These are phyloP conservation scores for Periophthalmus magnuspinnatus DNA, from an alignment of 2,797 vertebrate genomes.

Conservation along the genomic window DNA sequence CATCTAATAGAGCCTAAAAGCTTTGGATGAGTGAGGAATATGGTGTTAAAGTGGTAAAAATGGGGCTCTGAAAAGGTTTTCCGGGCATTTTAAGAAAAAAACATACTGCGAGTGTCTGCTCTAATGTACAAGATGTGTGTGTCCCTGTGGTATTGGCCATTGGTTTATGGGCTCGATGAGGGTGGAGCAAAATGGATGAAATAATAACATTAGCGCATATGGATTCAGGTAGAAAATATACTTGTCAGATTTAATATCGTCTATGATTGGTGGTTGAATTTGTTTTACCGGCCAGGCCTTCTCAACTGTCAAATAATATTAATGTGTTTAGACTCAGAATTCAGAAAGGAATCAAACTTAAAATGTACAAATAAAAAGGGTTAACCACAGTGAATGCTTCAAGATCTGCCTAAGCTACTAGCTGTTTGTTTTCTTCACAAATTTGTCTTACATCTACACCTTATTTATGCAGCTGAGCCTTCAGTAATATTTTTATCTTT, in stretches of 20 bases:
- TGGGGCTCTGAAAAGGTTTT: slow-evolving; percentile 66
- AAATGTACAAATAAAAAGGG: no score
- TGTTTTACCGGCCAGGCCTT: neutral
- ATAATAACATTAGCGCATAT: neutral
- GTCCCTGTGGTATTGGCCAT: slow-evolving; percentile 15
- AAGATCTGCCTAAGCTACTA: no score
- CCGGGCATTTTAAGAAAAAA: slow-evolving; percentile 63
- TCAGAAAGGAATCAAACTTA: neutral
- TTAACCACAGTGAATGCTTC: no score
- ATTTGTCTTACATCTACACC: no score
- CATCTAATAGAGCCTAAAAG: slow-evolving; percentile 67
- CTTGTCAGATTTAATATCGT: neutral
- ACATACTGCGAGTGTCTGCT: slow-evolving; percentile 41
- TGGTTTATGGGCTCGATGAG: neutral
- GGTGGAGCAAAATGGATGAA: neutral
- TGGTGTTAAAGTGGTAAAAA: slow-evolving; percentile 67
- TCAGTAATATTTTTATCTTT: no score
- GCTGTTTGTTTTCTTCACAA: no score
- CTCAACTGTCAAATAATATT: neutral
- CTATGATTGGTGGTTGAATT: neutral
- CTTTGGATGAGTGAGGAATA: slow-evolving; percentile 56
- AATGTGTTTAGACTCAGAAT: neutral
- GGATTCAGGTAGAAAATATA: neutral
- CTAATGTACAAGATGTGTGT: slow-evolving; percentile 48
- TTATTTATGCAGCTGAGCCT: no score